These are phyloP conservation scores for Thalassophryne amazonica DNA, from an alignment of 2,797 vertebrate species.

Conservation along the genomic window DNA sequence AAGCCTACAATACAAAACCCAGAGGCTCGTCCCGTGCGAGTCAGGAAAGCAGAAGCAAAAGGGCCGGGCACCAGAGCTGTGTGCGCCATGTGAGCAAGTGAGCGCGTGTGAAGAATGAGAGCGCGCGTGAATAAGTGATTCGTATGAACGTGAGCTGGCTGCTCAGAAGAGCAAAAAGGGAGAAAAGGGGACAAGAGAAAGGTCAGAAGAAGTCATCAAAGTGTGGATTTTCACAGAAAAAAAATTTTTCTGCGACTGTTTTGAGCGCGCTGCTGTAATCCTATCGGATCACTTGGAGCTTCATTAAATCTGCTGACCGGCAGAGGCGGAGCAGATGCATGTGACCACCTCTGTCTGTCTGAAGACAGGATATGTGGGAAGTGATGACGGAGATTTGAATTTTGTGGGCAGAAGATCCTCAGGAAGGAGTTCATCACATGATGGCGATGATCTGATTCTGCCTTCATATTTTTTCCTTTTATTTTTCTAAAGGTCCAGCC, in stretches of 20 bases:
- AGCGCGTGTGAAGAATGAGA: neutral
- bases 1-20: constrained; percentile 99
- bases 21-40: constrained; percentile 84
- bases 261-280: too few relatives aligned
- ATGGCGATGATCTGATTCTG: too few relatives aligned
- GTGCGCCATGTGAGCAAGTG: neutral
- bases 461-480: too few relatives aligned
- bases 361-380: too few relatives aligned
- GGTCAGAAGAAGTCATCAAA: constrained; percentile 7
- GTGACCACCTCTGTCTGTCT: too few relatives aligned
- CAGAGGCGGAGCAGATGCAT: too few relatives aligned
- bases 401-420: too few relatives aligned
- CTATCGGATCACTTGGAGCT: too few relatives aligned
- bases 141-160: constrained; percentile 4
- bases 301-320: too few relatives aligned
- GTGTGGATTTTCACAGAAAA: neutral
- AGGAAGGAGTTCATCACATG: too few relatives aligned
- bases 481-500: too few relatives aligned
- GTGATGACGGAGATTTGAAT: too few relatives aligned
- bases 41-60: constrained; percentile 85
- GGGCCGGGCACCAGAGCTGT: constrained; percentile 38
- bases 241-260: neutral
- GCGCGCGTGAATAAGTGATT: constrained; percentile 1
- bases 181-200: constrained; percentile 9
- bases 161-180: neutral